Percentiles rank a stretch among this genome's conserved stretches.
Conservation (phyloP, 2,113 vertebrate species). For the Lasiurus borealis region DNA sequence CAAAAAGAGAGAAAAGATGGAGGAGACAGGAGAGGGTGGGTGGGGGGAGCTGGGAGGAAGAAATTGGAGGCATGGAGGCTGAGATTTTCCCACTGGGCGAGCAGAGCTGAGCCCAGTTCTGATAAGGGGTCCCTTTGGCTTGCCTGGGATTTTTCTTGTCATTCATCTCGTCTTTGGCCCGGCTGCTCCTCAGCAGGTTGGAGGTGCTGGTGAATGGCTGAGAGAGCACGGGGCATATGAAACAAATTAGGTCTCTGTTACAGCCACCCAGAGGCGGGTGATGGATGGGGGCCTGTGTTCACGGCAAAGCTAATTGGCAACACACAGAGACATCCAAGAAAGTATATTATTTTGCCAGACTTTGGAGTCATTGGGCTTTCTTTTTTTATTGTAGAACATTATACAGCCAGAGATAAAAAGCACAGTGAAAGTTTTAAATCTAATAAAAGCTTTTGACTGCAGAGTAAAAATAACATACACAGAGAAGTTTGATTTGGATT, state of each 20-base stretch:
- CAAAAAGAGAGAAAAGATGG: slow-evolving; percentile 77
- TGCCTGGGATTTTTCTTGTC: slow-evolving; percentile 86
- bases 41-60: neutral
- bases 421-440: slow-evolving; percentile 91
- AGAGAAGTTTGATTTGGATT: slow-evolving; percentile 89
- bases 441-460: slow-evolving; percentile 91
- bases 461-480: slow-evolving; percentile 90
- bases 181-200: slow-evolving; percentile 86
- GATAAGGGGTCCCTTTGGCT: slow-evolving; percentile 86
- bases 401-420: slow-evolving; percentile 89
- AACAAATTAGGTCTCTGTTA: slow-evolving; percentile 97
- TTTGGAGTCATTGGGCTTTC: slow-evolving; percentile 86
- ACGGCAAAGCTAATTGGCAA: slow-evolving; percentile 99
- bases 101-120: slow-evolving; percentile 71
- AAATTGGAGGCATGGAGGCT: neutral
- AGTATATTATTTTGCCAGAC: slow-evolving; percentile 93
- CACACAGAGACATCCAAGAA: slow-evolving; percentile 94
- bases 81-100: neutral
- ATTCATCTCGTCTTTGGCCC: slow-evolving; percentile 91
- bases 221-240: slow-evolving; percentile 94
- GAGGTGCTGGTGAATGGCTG: slow-evolving; percentile 87
- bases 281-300: slow-evolving; percentile 98
- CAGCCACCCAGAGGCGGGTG: slow-evolving; percentile 99
- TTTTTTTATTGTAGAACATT: slow-evolving; percentile 89
- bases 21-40: slow-evolving; percentile 32